A percentile compares a stretch with the other conserved stretches of the same genome.
phyloP scores from a whole-genome alignment of 2,113 vertebrate species.

The Bubalus kerabau region DNA sequence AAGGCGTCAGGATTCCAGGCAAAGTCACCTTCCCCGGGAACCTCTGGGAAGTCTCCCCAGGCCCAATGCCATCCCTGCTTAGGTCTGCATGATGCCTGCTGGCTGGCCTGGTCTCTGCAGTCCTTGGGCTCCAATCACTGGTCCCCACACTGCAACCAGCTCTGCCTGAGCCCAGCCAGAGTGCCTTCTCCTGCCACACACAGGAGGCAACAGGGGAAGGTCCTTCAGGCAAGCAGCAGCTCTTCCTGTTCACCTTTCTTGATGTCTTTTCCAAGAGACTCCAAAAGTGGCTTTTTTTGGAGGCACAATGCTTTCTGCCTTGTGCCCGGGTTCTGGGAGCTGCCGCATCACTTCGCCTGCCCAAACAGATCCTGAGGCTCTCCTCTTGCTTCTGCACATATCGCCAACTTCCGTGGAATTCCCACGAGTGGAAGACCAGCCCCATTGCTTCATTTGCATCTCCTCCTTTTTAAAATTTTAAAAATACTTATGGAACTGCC shows the following conservation, averaged over 20 bases:
- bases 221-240: not conserved
- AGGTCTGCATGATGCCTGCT: not conserved
- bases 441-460: too few relatives aligned
- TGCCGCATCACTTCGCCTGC: too few relatives aligned
- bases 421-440: not conserved
- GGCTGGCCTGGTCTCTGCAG: not conserved
- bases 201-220: too few relatives aligned
- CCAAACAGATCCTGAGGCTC: not conserved
- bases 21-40: not conserved
- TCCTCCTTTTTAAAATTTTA: not conserved
- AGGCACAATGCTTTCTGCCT: not conserved
- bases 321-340: not conserved
- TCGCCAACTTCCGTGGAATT: not conserved
- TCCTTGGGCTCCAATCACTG: not conserved
- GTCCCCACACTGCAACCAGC: not conserved
- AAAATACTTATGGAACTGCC: not conserved
- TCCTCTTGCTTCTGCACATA: not conserved
- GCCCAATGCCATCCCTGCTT: not conserved
- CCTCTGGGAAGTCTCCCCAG: not conserved
- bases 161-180: too few relatives aligned
- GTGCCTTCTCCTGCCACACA: not conserved
- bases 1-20: not conserved
- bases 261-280: not conserved
- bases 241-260: not conserved
- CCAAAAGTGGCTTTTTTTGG: not conserved